Conservation (phyloP, 2,113 vertebrate species). For the Thunnus maccoyii region DNA sequence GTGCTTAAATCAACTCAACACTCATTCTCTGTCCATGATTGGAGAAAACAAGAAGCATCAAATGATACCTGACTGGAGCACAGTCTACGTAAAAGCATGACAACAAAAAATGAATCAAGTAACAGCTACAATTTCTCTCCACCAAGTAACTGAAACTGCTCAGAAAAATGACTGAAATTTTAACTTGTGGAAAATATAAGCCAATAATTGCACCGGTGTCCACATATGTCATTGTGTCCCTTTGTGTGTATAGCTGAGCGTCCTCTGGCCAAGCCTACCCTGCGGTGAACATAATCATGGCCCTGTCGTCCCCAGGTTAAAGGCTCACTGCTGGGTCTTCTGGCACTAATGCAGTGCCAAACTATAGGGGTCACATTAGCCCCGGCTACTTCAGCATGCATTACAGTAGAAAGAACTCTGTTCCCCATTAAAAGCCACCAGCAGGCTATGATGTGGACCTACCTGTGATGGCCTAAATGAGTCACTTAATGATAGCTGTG, state of each 20-base stretch:
- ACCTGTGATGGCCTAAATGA: constrained; percentile 80
- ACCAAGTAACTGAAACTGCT: not conserved
- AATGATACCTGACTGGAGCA: not conserved
- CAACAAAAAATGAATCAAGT: not conserved
- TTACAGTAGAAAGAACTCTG: constrained; percentile 70
- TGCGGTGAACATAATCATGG: constrained; percentile 79
- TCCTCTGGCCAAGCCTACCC: constrained; percentile 70
- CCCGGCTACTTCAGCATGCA: constrained; percentile 64
- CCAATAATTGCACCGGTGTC: constrained; percentile 53
- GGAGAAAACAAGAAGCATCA: not conserved
- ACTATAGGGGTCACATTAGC: constrained; percentile 81
- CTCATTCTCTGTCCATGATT: not conserved
- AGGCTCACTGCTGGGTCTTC: constrained; percentile 79
- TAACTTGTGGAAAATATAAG: constrained; percentile 39
- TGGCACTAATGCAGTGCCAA: constrained; percentile 78
- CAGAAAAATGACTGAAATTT: constrained; percentile 20
- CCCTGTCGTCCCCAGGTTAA: constrained; percentile 79
- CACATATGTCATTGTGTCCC: constrained; percentile 50
- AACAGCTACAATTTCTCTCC: not conserved
- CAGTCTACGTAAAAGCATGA: not conserved
- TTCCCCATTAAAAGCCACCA: constrained; percentile 76
- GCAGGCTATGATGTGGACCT: constrained; percentile 66
- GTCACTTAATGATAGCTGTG: constrained; percentile 79
- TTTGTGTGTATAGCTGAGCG: constrained; percentile 58
- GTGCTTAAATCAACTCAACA: not conserved